Evolutionary conservation across 2,113 vertebrate species (phyloP).

Genomic region (Burhinus bistriatus): DNA sequence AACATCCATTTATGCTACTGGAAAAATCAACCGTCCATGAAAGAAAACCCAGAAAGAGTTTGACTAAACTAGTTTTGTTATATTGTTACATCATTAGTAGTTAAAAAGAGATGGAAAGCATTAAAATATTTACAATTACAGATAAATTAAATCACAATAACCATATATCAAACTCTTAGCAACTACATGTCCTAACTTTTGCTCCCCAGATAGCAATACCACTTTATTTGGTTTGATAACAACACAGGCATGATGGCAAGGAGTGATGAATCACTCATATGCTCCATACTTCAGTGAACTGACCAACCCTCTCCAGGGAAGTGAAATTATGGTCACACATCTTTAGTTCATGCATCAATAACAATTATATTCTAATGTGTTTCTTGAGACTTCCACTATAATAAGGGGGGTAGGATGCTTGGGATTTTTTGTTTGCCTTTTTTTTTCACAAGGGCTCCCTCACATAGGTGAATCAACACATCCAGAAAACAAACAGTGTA

Average conservation of each 20-base stretch:
- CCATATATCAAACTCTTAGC: conserved; percentile 74
- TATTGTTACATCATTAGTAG: not conserved
- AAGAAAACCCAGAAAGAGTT: not conserved
- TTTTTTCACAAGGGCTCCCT: not conserved
- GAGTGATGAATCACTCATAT: conserved; percentile 55
- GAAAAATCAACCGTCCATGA: conserved; percentile 37
- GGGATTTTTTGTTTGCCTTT: not conserved
- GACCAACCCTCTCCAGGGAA: conserved; percentile 30
- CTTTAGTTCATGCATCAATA: conserved; percentile 35
- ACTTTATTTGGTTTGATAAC: conserved; percentile 79
- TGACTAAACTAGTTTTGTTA: not conserved
- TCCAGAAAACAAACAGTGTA: not conserved
- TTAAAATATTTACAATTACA: conserved; percentile 36
- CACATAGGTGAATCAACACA: not conserved
- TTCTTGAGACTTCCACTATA: not conserved
- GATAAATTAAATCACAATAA: conserved; percentile 61
- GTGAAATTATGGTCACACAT: conserved; percentile 36
- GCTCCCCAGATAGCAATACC: conserved; percentile 69
- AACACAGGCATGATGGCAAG: conserved; percentile 4
- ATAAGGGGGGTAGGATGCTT: not conserved
- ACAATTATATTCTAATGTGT: conserved; percentile 36
- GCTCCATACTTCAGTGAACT: conserved; percentile 38
- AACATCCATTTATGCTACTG: not conserved
- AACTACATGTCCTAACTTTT: conserved; percentile 66
- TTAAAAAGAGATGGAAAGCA: conserved; percentile 15